Base-by-base conservation (phyloP, 2,113 vertebrate genomes). In the Echinops telfairi region DNA sequence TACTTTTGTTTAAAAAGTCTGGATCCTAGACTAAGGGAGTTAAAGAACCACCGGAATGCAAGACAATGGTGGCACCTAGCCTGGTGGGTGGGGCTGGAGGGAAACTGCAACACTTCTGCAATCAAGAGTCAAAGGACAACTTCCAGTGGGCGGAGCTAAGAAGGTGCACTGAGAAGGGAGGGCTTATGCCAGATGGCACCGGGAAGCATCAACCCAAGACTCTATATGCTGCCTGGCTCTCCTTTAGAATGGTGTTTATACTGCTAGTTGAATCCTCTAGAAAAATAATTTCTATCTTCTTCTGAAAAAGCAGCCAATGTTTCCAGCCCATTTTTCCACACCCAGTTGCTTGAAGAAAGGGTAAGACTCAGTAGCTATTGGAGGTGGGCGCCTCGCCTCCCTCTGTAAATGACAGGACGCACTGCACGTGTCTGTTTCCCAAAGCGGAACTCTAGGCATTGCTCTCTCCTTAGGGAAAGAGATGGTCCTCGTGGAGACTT, bases 381-480 rank as follows among this genome's bases (percentile, higher is more conserved):
- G 12, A 83, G 25, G 33, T 58, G 86, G 82, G 33, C n/a, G 62
- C 16, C 71, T 27, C 79, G 36, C 53, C n/a, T 17, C 19, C 4
- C 60, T 53, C 82, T 83, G 22, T 53, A 9, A 6, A 53, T 53
- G 81, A 85, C 73, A 47, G 73, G 70, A 83, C 93, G 64, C 14
- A 64, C 9, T 23, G 1, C 43, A 85, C 25, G n/a, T 60, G 43
- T 62, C 64, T 89, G 2, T 43, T 87, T 58, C 73, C 70, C 40
- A 47, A 33, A 43, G 47, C 36, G 33, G 36, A 91, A 81, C 6
- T 81, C 81, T 83, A 16, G 5, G 12, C 33, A 57, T 2, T 60
- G 23, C 23, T 89, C 36, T 89, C 94, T 89, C 57, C 62, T 83
- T 29, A 57, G 16, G 17, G 64, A 91, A 17, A 43, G 25, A 81